Evolutionary conservation across 2,797 vertebrate genomes (phyloP).

Genomic region (Allobates femoralis): DNA sequence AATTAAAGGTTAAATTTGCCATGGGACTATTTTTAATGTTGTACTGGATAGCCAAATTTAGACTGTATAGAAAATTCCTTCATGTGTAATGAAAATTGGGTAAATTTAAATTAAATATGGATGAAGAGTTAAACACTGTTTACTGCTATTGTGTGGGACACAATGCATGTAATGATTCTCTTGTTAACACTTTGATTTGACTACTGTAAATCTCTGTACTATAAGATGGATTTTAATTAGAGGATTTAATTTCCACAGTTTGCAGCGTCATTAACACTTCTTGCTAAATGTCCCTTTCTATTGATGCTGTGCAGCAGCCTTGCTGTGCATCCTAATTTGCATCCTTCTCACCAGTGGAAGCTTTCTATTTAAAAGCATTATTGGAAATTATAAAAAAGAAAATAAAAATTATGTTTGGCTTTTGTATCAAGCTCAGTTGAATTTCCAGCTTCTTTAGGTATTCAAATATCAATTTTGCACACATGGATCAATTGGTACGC

Average conservation of each 20-base stretch:
- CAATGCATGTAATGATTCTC: constrained; percentile 1
- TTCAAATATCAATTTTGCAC: no score
- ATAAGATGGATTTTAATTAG: constrained; percentile 52
- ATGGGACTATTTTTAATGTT: neutral
- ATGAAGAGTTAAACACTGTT: constrained; percentile 23
- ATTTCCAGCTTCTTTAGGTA: no score
- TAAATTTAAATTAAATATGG: constrained; percentile 7
- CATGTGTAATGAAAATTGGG: constrained; percentile 5
- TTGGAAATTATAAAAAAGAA: neutral
- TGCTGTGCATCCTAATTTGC: constrained; percentile 44
- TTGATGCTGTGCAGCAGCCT: constrained; percentile 45
- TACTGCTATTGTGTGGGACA: constrained; percentile 5
- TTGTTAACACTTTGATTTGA: constrained; percentile 52
- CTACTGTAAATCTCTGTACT: constrained; percentile 48
- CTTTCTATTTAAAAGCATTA: constrained; percentile 22
- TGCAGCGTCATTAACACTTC: constrained; percentile 55
- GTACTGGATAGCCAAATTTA: neutral
- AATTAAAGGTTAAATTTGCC: neutral
- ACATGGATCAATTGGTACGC: no score
- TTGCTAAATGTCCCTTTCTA: constrained; percentile 50
- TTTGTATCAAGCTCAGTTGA: no score
- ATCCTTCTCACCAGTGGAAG: constrained; percentile 28
- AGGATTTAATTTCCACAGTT: constrained; percentile 59
- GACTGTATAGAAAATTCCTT: constrained; percentile 4
- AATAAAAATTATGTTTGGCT: no score